Base-by-base conservation (phyloP, 2,888 invertebrate genomes). In the Habrosyne pyritoides region DNA sequence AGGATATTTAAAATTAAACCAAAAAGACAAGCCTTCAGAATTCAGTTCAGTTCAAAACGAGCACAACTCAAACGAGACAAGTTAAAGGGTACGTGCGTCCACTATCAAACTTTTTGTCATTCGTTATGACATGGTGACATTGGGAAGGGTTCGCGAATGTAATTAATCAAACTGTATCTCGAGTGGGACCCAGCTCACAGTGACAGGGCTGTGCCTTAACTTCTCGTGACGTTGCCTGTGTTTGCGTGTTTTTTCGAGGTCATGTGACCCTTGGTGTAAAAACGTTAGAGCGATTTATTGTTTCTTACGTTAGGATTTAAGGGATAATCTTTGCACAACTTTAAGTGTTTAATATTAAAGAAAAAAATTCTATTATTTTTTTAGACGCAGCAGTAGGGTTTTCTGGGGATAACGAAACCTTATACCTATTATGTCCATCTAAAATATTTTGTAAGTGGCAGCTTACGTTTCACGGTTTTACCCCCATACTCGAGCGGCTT, bases 81-180 rank as follows among this genome's bases (percentile, higher is more conserved):
- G 42, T 42, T 8, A 55, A 65, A 57, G 57, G 61, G 55, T 63
- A 61, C 59, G 59, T 54, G 66, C 59, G 62, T 55, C 71, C 64
- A 63, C 69, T 67, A 57, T 54, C 71, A 79, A 67, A 71, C 69
- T 85, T 86, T 86, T 85, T 82, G 83, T 77, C 69, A 59, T 64
- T 71, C 68, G 71, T 78, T 80, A 82, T 82, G 84, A 86, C 83
- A 74, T 78, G 81, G 42, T 84, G 83, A 86, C 83, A 84, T 79
- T 80, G 78, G 79, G 83, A 82, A 83, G 84, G 84, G 84, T 83
- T 65, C 59, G 58, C 59, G 62, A 75, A 77, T 75, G 71, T 84
- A 83, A 87, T 88, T 87, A 87, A 88, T 88, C 87, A 87, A 81
- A 81, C 73, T 70, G 69, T 68, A 64, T 66, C 60, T 70, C 59